Evolutionary conservation across 1,140 invertebrate genomes (phyloP).

Genomic region (Scaptodrosophila lebanonensis): DNA sequence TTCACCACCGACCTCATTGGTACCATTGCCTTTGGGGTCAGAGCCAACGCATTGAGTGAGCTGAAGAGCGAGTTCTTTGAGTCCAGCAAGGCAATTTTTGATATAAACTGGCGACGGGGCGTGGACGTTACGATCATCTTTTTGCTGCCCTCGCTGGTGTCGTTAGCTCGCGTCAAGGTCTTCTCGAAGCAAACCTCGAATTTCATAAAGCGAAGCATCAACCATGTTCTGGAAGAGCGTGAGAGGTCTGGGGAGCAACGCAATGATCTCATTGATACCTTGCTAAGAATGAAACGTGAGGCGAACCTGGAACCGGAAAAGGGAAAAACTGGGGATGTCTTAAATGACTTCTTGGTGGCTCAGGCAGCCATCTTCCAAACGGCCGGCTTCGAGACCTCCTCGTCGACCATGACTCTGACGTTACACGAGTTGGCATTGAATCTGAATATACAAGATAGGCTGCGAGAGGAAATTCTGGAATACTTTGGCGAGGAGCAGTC

Average conservation of each 20-base stretch:
- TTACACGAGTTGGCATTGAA: constrained; percentile 83
- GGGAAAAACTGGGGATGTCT: constrained; percentile 2
- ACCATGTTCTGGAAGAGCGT: constrained; percentile 63
- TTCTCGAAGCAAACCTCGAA: constrained; percentile 41
- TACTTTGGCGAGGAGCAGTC: constrained; percentile 77
- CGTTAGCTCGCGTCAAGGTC: constrained; percentile 40
- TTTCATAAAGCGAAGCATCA: constrained; percentile 67
- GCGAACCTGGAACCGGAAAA: constrained; percentile 30
- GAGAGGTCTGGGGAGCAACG: constrained; percentile 46
- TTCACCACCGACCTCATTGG: constrained; percentile 81
- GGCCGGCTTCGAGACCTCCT: constrained; percentile 88
- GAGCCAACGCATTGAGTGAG: constrained; percentile 78
- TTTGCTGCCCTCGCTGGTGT: constrained; percentile 58
- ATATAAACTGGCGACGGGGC: constrained; percentile 77
- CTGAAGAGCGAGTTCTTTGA: constrained; percentile 77
- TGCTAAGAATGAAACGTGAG: constrained; percentile 72
- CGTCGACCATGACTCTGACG: constrained; percentile 82
- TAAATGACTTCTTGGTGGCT: constrained; percentile 78
- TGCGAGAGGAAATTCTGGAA: constrained; percentile 81
- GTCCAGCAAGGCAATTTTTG: constrained; percentile 78
- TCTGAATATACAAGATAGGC: constrained; percentile 81
- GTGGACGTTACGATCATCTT: constrained; percentile 78
- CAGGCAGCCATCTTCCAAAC: constrained; percentile 85
- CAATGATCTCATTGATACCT: constrained; percentile 77
- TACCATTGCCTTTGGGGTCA: constrained; percentile 80